These are phyloP conservation scores for Andrena trimmerana DNA, from an alignment of 2,888 invertebrate species.

Conservation along the genomic window DNA sequence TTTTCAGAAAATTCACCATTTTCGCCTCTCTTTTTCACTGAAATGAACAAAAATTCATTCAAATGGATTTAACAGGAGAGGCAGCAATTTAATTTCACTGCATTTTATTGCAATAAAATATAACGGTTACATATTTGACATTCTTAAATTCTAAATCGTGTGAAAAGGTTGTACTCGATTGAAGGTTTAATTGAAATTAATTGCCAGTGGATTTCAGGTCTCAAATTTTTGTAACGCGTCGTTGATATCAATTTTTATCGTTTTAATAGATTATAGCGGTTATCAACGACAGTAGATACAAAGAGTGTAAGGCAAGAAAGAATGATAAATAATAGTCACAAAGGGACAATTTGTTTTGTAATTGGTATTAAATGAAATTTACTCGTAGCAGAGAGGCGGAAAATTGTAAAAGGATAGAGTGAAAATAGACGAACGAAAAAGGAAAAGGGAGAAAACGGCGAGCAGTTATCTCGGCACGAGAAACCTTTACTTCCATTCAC, in stretches of 20 bases:
- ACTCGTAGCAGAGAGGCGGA: slow-evolving; percentile 20
- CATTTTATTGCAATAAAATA: too few species aligned
- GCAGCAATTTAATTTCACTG: too few species aligned
- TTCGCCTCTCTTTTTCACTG: too few species aligned
- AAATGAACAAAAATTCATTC: too few species aligned
- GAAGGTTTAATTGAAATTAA: too few species aligned
- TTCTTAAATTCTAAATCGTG: too few species aligned
- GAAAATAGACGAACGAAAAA: slow-evolving; percentile 32
- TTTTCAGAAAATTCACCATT: too few species aligned
- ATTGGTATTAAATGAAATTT: slow-evolving; percentile 44
- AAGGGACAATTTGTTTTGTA: slow-evolving; percentile 27
- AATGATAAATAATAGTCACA: neutral
- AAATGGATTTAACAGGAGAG: too few species aligned
- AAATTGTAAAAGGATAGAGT: slow-evolving; percentile 44
- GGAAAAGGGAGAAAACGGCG: slow-evolving; percentile 28
- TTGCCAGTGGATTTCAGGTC: too few species aligned
- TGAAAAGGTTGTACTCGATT: too few species aligned
- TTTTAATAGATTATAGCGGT: neutral
- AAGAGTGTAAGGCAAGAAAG: neutral
- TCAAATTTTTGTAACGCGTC: too few species aligned
- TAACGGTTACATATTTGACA: too few species aligned
- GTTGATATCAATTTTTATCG: neutral
- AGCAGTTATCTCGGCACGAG: slow-evolving; percentile 44
- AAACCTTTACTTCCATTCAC: slow-evolving; percentile 54
- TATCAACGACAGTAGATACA: neutral